These are phyloP conservation scores for Limnephilus lunatus DNA, from an alignment of 2,888 invertebrate species.

Conservation along the genomic window DNA sequence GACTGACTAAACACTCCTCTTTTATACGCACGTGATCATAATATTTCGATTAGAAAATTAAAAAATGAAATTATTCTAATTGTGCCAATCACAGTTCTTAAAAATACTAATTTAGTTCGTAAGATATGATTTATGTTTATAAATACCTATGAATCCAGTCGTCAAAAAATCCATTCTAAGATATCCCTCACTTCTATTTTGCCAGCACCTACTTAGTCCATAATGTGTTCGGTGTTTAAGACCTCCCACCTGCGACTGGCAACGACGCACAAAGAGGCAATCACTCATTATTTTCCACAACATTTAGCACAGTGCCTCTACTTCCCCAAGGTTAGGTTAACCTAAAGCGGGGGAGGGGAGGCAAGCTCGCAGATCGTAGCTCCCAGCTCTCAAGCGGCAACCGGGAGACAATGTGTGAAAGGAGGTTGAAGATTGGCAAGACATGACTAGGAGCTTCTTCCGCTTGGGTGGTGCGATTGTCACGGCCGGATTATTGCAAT, in stretches of 20 bases:
- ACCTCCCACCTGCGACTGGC: conserved; percentile 45
- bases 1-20: too few species aligned
- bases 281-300: conserved; percentile 72
- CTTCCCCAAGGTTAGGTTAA: not conserved
- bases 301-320: conserved; percentile 68
- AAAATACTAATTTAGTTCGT: not conserved
- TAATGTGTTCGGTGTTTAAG: conserved; percentile 6
- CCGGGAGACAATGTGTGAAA: conserved; percentile 64
- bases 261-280: conserved; percentile 63
- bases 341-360: conserved; percentile 25
- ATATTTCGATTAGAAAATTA: too few species aligned
- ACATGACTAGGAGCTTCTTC: conserved; percentile 64
- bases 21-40: too few species aligned
- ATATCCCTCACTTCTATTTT: not conserved
- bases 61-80: too few species aligned
- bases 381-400: not conserved
- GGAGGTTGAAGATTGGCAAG: conserved; percentile 60
- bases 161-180: not conserved
- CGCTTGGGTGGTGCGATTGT: conserved; percentile 62
- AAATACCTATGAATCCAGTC: not conserved
- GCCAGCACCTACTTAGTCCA: not conserved
- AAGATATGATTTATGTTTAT: not conserved
- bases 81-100: not conserved
- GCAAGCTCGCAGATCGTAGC: not conserved
- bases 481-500: conserved; percentile 64